Evolutionary conservation across 2,113 vertebrate species (phyloP), one percentile per base, ranked within the genome.

Genomic region (Perognathus longimembris): DNA sequence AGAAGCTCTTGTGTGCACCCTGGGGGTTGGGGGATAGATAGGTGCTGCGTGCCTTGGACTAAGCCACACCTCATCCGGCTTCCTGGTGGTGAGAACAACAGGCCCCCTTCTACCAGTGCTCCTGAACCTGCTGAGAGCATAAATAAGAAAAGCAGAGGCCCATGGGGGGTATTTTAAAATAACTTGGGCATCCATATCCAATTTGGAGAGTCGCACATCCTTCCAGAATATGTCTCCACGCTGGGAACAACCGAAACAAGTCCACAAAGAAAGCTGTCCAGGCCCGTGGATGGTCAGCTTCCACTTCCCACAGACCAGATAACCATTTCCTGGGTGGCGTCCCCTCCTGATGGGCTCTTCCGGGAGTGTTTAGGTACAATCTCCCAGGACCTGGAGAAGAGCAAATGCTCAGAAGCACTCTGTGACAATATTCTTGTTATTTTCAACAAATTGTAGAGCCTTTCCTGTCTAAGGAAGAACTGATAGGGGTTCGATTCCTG

Each of bases 181-280:
- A 28, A 22, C 66, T 10, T 57, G 80, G 14, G 66, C 76, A 88
- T 9, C 30, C 26, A 5, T 32, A 34, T 71, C 63, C 54, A 32
- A 63, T 32, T 79, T 28, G 26, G 81, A 89, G 57, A 50, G 59
- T 66, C 40, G 66, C 66, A 12, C 63, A 84, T 90, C 40, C 66
- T 18, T 71, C 71, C 59, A 76, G 34, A 87, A 70, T n/a, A 34
- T 73, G 70, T 77, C 38, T 78, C 28, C 4, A 40, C 34, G 38
- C 67, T 12, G 18, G 61, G 83, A 80, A 40, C 45, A 22, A 36
- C 67, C 42, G 36, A 79, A 38, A 82, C 74, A 50, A n/a, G 50
- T 92, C 45, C 40, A 94, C 18, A n/a, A 83, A 67, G 74, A 81
- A 85, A 85, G 76, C 75, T 76, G 81, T 45, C 45, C 7, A 76